Evolutionary conservation across 2,888 invertebrate species (phyloP).

Genomic region (Acronicta aceris): DNA sequence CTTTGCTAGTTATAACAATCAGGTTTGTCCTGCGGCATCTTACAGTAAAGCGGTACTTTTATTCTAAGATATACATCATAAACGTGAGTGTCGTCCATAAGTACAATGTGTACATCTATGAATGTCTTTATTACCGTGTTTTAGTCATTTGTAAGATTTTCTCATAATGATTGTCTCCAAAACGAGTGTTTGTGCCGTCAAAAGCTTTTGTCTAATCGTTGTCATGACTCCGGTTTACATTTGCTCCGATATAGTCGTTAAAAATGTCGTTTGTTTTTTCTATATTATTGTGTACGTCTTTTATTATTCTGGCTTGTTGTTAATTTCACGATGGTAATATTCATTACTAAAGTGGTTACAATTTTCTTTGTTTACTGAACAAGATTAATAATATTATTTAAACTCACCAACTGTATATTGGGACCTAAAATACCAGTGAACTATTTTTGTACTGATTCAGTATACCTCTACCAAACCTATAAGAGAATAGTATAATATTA

Average conservation of each 20-base stretch:
- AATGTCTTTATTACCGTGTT: constrained; percentile 88
- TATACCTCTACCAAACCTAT: no score
- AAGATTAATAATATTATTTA: no score
- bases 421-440: no score
- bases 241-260: constrained; percentile 68
- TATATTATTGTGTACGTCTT: constrained; percentile 18
- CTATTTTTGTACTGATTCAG: no score
- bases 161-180: constrained; percentile 89
- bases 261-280: constrained; percentile 56
- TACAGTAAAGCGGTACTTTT: constrained; percentile 86
- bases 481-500: no score
- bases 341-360: constrained; percentile 4
- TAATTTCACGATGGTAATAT: constrained; percentile 26
- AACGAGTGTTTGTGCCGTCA: constrained; percentile 87
- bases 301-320: constrained; percentile 23
- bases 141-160: constrained; percentile 89
- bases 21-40: constrained; percentile 81
- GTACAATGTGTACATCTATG: constrained; percentile 87
- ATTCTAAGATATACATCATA: constrained; percentile 87
- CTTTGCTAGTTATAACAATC: constrained; percentile 78
- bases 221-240: constrained; percentile 75
- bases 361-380: no score
- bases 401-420: no score
- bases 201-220: constrained; percentile 88
- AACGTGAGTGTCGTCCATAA: constrained; percentile 88